Evolutionary conservation across 2,113 vertebrate species (phyloP), one percentile per base, ranked within the genome.

Genomic region (Coptodon bakossiorum): DNA sequence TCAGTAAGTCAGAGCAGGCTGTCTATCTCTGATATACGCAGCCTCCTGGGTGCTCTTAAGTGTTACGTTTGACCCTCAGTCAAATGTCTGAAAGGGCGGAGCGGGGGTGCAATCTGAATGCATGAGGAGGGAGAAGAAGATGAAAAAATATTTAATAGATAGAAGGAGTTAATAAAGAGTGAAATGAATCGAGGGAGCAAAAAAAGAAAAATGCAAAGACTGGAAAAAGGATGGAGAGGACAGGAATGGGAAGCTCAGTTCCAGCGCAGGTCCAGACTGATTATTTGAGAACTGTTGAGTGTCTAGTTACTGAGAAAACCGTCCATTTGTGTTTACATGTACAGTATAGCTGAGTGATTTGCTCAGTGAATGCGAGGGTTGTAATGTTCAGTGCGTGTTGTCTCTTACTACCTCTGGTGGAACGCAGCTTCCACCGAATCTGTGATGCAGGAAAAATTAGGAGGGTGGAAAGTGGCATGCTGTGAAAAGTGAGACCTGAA

Each of bases 21-120:
- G 82, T 89, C 84, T 56, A 48, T 88, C 56, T 86, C 71, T 88
- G 80, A 91, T 80, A 90, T 83, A 91, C 27, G 76, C 73, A 82
- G 53, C 86, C 52, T 90, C 90, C 34, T 48, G 91, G 80, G 68
- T 59, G 52, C 80, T 63, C 76, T 89, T 76, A 52, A 52, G 84
- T 16, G 11, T 78, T 83, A 86, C 85, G 86, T 80, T 71, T 81
- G 89, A 83, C 86, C 83, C 57, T 82, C 22, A 9, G 61, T 80
- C 40, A 54, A 79, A 81, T n/a, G 86, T 78, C 73, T 63, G 73
- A 73, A 17, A 43, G 34, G 27, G 86, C 17, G 1, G 56, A 89
- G 38, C 14, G 6, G n/a, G 34, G 43, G 27, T 40, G n/a, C 56
- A 85, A 71, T 78, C 48, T 61, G 80, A 22, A 68, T 22, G 45